phyloP scores from a whole-genome alignment of 2,888 invertebrate species.

The Drosophila yooni region DNA sequence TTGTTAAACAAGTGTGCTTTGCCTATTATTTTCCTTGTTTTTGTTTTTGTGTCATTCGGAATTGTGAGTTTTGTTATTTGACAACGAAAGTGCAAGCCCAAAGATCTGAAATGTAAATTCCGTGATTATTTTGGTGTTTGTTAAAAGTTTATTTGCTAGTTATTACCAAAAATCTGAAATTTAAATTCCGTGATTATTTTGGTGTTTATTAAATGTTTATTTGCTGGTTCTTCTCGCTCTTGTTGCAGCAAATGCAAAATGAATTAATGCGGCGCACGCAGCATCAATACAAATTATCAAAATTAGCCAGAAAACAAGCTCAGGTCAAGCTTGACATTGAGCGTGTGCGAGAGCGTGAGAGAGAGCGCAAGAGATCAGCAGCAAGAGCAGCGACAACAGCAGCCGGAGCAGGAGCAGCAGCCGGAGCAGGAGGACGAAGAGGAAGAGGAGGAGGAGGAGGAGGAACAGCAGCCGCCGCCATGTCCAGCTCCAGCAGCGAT shows the following conservation, averaged over 20 bases:
- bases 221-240: conserved; percentile 19
- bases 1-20: neutral
- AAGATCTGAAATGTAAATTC: too few relatives aligned
- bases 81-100: neutral
- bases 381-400: neutral
- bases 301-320: conserved; percentile 12
- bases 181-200: neutral
- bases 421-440: neutral
- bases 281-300: conserved; percentile 21
- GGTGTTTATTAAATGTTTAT: conserved; percentile 14
- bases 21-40: neutral
- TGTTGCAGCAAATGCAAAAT: conserved; percentile 51
- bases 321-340: conserved; percentile 8
- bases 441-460: conserved; percentile 9
- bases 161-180: neutral
- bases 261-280: conserved; percentile 37
- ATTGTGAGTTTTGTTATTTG: neutral
- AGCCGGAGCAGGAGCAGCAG: conserved; percentile 12
- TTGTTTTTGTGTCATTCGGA: too few relatives aligned
- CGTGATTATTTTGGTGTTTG: neutral
- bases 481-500: conserved; percentile 64
- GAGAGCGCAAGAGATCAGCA: conserved; percentile 11
- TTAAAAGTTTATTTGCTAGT: conserved; percentile 21
- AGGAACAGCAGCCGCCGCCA: conserved; percentile 19
- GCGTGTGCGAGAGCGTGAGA: conserved; percentile 22